phyloP scores from a whole-genome alignment of 1,140 invertebrate species.

The Colletes latitarsis region DNA sequence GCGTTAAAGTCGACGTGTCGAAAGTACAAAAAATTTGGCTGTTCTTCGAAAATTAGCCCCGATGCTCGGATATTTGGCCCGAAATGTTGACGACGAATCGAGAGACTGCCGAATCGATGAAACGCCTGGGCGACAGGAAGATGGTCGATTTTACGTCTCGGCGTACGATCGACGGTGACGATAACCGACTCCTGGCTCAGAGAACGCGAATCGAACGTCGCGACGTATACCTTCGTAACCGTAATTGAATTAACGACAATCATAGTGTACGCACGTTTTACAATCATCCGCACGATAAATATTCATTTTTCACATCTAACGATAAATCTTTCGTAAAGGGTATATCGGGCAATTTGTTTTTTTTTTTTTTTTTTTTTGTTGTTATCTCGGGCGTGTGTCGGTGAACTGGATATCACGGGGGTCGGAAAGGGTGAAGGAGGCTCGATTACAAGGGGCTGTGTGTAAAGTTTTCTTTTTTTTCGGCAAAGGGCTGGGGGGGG shows the following conservation, averaged over 20 bases:
- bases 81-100: background rate
- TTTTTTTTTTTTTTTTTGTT: constrained; percentile 26
- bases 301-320: constrained; percentile 79
- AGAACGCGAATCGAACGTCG: constrained; percentile 70
- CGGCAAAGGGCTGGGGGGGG: no score
- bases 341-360: constrained; percentile 38
- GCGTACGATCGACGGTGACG: constrained; percentile 46
- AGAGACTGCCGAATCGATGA: background rate
- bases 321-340: constrained; percentile 75
- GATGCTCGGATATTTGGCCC: background rate
- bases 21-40: background rate
- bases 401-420: constrained; percentile 39
- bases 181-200: constrained; percentile 29
- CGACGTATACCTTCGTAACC: constrained; percentile 73
- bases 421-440: constrained; percentile 10
- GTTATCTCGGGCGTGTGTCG: constrained; percentile 49
- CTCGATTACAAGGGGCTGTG: background rate
- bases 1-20: constrained; percentile 23
- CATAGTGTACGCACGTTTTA: constrained; percentile 74
- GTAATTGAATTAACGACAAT: constrained; percentile 79
- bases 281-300: constrained; percentile 79
- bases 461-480: background rate
- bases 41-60: background rate
- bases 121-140: background rate
- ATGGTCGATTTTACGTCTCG: background rate